Base-by-base conservation (phyloP, 2,113 vertebrate species). In the Zapus hudsonius region DNA sequence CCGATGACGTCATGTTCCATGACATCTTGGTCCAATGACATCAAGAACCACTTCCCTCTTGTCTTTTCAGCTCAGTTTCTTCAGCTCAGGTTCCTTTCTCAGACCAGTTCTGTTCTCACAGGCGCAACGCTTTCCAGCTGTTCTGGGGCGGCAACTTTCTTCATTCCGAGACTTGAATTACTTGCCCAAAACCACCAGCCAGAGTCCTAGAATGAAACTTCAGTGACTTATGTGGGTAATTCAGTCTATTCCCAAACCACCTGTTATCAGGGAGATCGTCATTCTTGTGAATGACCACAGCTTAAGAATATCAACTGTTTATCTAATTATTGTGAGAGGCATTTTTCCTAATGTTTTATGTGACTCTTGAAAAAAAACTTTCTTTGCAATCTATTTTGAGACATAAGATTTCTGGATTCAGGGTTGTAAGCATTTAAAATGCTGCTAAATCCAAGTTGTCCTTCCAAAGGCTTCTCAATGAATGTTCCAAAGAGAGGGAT, bases 361-460 rank as follows among this genome's bases (percentile, higher is more conserved):
- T 76, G 79, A 90, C 73, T 91, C 63, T 70, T 81, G 20, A 92
- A 74, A 59, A 90, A 90, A 47, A 63, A 67, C 17, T 92, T 61
- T 33, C 66, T 72, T 64, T 55, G 59, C 66, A 90, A 64, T 76
- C 57, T 79, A 69, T 31, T 80, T 47, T 47, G 55, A 96, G 64
- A 89, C 27, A 61, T 2, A 91, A 16, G 82, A 89, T 87, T 82
- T 74, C 40, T 81, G 20, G 84, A 66, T 70, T 84, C 63, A 89
- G 15, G 20, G 25, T 64, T 78, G 7, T 66, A 7, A 27, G 78
- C 59, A 91, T 75, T 89, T 70, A 44, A 79, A 84, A 33, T 20
- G 31, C 20, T 67, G 12, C 19, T 72, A 66, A 38, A 31, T 64
- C 6, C 20, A 44, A 12, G 1, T 17, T 76, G 57, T 33, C 33